Evolutionary conservation across 1,140 invertebrate genomes (phyloP), one percentile per base, ranked within the genome.

Genomic region (Micrasema minimum): DNA sequence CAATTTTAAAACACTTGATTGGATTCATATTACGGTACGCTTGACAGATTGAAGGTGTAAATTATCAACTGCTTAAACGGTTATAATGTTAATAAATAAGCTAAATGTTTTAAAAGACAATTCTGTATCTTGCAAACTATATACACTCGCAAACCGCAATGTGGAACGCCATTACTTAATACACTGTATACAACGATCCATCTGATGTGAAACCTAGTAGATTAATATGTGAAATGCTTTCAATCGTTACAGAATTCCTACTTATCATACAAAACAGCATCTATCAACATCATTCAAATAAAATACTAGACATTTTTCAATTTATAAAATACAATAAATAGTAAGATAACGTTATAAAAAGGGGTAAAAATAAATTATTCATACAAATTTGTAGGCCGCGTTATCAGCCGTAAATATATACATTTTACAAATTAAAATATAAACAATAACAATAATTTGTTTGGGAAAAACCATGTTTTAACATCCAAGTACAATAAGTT

Each of bases 241-340:
- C 10, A 45, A 14, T 14, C 0, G n/a, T 12, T 43, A 43, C 16
- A 43, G 16, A 43, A n/a, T 16, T 45, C 43, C n/a, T 16, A 45
- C 43, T 45, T 16, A 6, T 4, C 43, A 16, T n/a, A 45, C 9
- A 20, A 48, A 2, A 20, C 14, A 20, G 11, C 20, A 18, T 48
- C 20, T 48, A 48, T 16, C 11, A 20, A 20, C 14, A 48, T 11
- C 16, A 55, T 26, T 7, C 31, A 55, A 31, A 55, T 55, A 20
- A 55, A 55, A 55, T 55, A n/a, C 51, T 14, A 11, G 12, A 14
- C 20, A 55, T 26, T 55, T 14, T 55, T 35, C 26, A 55, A 26
- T 55, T 55, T 37, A 37, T 26, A 55, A 55, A 55, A 26, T 55
- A 55, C 51, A 55, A 55, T 55, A 55, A 55, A 55, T 55, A 55